Percentiles rank a stretch among this genome's conserved stretches.
Conservation (phyloP, 2,888 invertebrate species). For the Fragum whitleyi region DNA sequence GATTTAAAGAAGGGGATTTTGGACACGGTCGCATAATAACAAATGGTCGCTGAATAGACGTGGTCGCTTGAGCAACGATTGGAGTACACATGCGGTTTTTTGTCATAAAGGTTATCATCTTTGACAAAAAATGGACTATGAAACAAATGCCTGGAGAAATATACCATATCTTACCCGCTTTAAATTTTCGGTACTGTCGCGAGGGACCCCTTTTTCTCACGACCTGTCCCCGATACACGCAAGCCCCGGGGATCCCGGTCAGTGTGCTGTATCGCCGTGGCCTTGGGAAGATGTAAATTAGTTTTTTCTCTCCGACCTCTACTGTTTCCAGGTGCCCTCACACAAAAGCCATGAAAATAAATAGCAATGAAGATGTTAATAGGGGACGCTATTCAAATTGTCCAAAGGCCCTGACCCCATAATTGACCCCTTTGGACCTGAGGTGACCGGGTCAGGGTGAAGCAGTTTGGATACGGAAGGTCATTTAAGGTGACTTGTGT, state of each 20-base stretch:
- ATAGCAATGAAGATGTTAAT: constrained; percentile 31
- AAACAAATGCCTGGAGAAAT: no score
- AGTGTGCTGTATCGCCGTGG: constrained; percentile 16
- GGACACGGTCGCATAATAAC: no score
- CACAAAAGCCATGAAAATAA: constrained; percentile 24
- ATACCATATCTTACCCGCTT: no score
- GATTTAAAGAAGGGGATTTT: no score
- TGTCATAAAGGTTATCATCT: no score
- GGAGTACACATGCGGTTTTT: no score
- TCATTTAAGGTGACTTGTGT: constrained; percentile 45
- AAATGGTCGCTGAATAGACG: no score
- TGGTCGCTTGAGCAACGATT: no score
- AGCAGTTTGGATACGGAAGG: constrained; percentile 25
- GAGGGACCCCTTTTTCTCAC: no score
- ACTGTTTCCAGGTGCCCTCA: constrained; percentile 12
- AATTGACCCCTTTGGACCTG: constrained; percentile 37
- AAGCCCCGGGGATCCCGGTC: constrained; percentile 4
- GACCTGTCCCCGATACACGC: not conserved
- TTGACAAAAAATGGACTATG: no score
- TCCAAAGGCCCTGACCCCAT: constrained; percentile 42
- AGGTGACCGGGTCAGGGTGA: constrained; percentile 52
- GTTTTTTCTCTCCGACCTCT: constrained; percentile 19
- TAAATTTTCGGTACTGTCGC: no score
- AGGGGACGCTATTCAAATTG: constrained; percentile 39
- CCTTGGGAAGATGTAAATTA: constrained; percentile 24